phyloP scores from a whole-genome alignment of 2,797 vertebrate species.

The Helicolenus hilgendorfi region DNA sequence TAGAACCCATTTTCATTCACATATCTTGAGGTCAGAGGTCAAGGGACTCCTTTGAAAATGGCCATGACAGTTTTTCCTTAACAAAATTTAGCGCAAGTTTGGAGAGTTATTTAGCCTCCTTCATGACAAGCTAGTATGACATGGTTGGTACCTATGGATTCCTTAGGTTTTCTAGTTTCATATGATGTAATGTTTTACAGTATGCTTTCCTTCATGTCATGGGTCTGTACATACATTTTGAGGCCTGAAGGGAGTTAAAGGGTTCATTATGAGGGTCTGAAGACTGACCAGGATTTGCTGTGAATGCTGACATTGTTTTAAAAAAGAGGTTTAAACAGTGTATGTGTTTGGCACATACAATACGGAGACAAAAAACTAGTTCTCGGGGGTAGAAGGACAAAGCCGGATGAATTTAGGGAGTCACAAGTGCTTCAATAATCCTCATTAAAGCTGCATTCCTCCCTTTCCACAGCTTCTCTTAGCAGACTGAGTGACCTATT shows the following conservation, averaged over 20 bases:
- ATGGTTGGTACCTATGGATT: too few species aligned
- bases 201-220: not conserved
- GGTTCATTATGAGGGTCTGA: slow-evolving; percentile 54
- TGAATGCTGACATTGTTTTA: slow-evolving; percentile 84
- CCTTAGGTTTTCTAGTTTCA: too few species aligned
- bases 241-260: slow-evolving; percentile 5
- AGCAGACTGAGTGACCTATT: slow-evolving; percentile 72
- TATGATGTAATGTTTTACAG: not conserved
- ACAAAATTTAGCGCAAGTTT: too few species aligned
- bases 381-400: slow-evolving; percentile 67
- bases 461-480: slow-evolving; percentile 44
- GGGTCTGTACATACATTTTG: not conserved
- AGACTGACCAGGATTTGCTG: slow-evolving; percentile 57
- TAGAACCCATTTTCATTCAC: too few species aligned
- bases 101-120: not conserved
- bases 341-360: slow-evolving; percentile 60
- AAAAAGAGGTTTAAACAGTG: slow-evolving; percentile 65
- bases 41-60: too few species aligned
- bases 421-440: slow-evolving; percentile 89
- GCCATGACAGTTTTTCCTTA: too few species aligned
- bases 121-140: not conserved
- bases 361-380: slow-evolving; percentile 66
- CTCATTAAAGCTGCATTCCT: slow-evolving; percentile 87
- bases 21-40: too few species aligned
- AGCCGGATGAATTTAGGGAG: slow-evolving; percentile 88